phyloP scores from a whole-genome alignment of 2,888 invertebrate genomes.

The Lypha dubia region DNA sequence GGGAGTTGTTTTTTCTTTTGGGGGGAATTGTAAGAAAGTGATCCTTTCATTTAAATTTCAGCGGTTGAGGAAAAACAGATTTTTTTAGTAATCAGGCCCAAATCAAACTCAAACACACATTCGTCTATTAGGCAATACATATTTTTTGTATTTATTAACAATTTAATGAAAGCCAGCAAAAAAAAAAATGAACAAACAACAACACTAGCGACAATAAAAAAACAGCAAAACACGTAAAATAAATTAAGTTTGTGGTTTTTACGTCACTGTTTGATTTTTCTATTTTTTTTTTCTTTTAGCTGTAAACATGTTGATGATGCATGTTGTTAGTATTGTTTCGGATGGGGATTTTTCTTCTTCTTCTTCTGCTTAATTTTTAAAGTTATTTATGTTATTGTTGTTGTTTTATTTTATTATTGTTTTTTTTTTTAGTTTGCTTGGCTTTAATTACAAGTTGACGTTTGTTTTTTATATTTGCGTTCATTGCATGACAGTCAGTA shows the following conservation, averaged over 20 bases:
- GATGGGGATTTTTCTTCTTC: constrained; percentile 27
- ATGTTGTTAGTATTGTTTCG: constrained; percentile 31
- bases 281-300: constrained; percentile 12
- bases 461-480: constrained; percentile 15
- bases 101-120: neutral
- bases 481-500: constrained; percentile 34
- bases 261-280: constrained; percentile 58
- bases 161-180: constrained; percentile 14
- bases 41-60: no score
- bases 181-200: constrained; percentile 1
- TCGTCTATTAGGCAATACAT: neutral
- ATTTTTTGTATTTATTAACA: constrained; percentile 23
- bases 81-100: no score
- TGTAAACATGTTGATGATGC: constrained; percentile 42
- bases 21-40: no score
- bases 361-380: constrained; percentile 1
- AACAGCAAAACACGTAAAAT: constrained; percentile 38
- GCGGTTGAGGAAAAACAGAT: no score
- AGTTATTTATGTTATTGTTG: neutral
- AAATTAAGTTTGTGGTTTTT: constrained; percentile 67
- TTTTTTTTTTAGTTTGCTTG: neutral
- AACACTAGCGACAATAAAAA: constrained; percentile 19
- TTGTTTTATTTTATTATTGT: constrained; percentile 19
- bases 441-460: constrained; percentile 47
- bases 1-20: no score